Base-by-base conservation (phyloP, 2,113 vertebrate species). In the Glaucomys volans region DNA sequence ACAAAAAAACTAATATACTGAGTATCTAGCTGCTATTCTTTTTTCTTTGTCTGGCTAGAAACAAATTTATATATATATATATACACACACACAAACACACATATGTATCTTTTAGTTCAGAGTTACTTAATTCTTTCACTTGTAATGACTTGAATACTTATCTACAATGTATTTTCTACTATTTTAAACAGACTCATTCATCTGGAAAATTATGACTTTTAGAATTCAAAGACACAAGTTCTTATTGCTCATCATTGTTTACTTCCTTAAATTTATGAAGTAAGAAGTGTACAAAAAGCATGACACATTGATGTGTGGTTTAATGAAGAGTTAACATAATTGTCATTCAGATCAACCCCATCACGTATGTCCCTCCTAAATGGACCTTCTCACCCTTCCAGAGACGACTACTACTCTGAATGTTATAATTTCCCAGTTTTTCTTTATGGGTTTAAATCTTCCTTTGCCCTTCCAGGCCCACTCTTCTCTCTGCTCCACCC, bases 101-200 rank as follows among this genome's bases (percentile, higher is more conserved):
- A n/a, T n/a, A n/a, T n/a, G n/a, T 28, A 44, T 40, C 24, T 88
- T 91, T 95, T 54, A 54, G 57, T 95, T 93, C 14, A 24, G 59
- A 81, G 17, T 84, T 95, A 93, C 35, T 91, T 83, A 52, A 81
- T 94, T 75, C 16, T 76, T 82, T 97, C 2, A 72, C 50, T 91
- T 91, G 24, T 67, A 35, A 90, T 37, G 24, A 79, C 26, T 30
- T 67, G 12, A 47, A 76, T 42, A 40, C 20, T 85, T 93, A 13
- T 83, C 66, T 80, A 20, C 59, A 52, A 80, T 44, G 90, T 40
- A 59, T 81, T 85, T 72, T 96, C 57, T 84, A 54, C 11, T 80
- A 16, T 94, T 94, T 89, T 83, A 88, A 77, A 87, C n/a, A 69
- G 18, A 93, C 50, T 40, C 77, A 22, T 37, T 93, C 62, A n/a